Evolutionary conservation across 1,140 invertebrate species (phyloP), one percentile per base, ranked within the genome.

Genomic region (Heliconius eleuchia): DNA sequence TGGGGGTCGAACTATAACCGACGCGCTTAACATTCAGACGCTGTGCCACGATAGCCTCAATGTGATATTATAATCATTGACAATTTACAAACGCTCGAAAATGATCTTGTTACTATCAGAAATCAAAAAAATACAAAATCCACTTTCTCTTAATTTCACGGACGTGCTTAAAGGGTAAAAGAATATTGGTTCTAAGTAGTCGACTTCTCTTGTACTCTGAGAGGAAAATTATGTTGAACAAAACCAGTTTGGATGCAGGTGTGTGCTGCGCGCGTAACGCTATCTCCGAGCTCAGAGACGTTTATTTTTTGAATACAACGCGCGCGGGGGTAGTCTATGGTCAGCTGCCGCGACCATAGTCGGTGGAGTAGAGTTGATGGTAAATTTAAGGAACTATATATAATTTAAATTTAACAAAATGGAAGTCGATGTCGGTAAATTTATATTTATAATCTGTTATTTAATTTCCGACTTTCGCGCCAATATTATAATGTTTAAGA

Each of bases 181-280:
- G 42, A 60, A 73, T 73, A 50, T 73, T 73, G 50, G 27, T 73
- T 50, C 60, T 27, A 76, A 71, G 19, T 19, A 76, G 37, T 42
- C 34, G 34, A 72, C 80, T 82, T 80, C 84, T 82, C 79, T 86
- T 84, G 83, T 84, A 88, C 78, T 81, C 86, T 87, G 89, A 46
- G 42, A 92, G 91, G 89, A 90, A 92, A 93, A 92, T 90, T 88
- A 87, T 90, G 89, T 90, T 93, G 85, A 78, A 75, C 77, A 83
- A 85, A 91, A 91, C 91, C 87, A 86, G 90, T 93, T 91, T 85
- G 73, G 79, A 86, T 88, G 89, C 90, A 91, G 90, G 91, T 91
- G 90, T 87, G 87, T 83, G 81, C 74, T 78, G 78, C 73, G 80
- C 74, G 75, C 83, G 80, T 80, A 73, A 80, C 60, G 81, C 82